Percentiles rank a stretch among this genome's conserved stretches.
phyloP scores from a whole-genome alignment of 2,888 invertebrate species.

The Sicus ferrugineus region DNA sequence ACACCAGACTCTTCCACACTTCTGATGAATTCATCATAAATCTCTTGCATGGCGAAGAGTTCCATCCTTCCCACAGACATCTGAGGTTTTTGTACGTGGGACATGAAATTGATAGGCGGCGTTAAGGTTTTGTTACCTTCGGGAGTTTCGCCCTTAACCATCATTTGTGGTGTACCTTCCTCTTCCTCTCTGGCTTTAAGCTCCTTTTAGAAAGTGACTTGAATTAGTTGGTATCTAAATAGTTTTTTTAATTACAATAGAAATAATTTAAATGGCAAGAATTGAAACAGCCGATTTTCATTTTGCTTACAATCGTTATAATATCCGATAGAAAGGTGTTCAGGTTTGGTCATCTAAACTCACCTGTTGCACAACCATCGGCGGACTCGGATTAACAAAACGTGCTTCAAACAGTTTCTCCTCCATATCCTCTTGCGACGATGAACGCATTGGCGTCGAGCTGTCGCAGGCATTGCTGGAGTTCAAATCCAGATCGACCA shows the following conservation, averaged over 20 bases:
- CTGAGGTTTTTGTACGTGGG: neutral
- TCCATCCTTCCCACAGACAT: constrained; percentile 1
- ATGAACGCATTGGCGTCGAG: constrained; percentile 47
- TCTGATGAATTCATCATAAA: constrained; percentile 62
- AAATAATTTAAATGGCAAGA: neutral
- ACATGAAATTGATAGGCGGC: constrained; percentile 1
- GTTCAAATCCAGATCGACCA: constrained; percentile 45
- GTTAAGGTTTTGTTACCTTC: neutral
- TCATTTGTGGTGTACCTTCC: neutral
- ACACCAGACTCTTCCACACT: constrained; percentile 57
- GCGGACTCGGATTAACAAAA: constrained; percentile 53
- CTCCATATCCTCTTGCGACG: constrained; percentile 39
- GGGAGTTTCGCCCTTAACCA: neutral
- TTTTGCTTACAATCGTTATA: too few species aligned
- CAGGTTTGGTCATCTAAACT: too few species aligned
- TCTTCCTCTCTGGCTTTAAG: neutral
- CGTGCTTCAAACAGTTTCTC: constrained; percentile 45
- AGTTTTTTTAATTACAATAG: too few species aligned
- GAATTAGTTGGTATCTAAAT: neutral
- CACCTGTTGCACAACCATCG: constrained; percentile 36
- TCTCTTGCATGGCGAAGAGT: constrained; percentile 56
- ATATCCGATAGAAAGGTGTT: too few species aligned
- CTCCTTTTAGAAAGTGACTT: neutral
- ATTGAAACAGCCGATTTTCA: neutral
- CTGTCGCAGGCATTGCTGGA: constrained; percentile 52